Evolutionary conservation across 2,797 vertebrate species (phyloP), one percentile per base, ranked within the genome.

Genomic region (Danio kyathit): DNA sequence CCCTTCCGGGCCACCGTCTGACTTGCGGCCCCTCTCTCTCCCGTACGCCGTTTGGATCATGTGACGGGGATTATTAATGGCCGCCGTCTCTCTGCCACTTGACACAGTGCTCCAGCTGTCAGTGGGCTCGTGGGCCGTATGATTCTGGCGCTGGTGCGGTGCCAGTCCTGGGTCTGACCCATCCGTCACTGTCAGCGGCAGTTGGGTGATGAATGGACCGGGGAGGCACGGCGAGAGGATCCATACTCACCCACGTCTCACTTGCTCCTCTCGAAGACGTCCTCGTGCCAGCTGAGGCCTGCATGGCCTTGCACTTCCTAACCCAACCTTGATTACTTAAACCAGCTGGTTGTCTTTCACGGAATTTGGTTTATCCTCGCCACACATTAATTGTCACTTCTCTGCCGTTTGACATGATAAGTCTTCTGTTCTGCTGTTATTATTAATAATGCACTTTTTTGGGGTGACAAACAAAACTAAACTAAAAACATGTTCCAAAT

Each of bases 11-110:
- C 93, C 94, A 90, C 94, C 92, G 92, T 93, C 92, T 94, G 93
- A 94, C 92, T 92, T 91, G 90, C 91, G 93, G 61, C 43, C 76
- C 66, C 54, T 57, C 79, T 75, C 72, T 81, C 43, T 69, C 60
- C 74, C 29, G 81, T 69, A 74, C 70, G 90, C 41, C 63, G 91
- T 52, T 73, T 84, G 83, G 94, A 94, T 96, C 95, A 95, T 95
- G 96, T 97, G 97, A 96, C 95, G 94, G 93, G 93, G 94, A 96
- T 98, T 99, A 98, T 99, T 99, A 98, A 99, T 99, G 96, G 97
- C 96, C 95, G 91, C 94, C 95, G 96, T 97, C 96, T 96, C 94
- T 97, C 95, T 92, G 90, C 95, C 96, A 98, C 96, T 98, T 97
- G 97, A 98, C 97, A 98, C 94, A 91, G 95, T 95, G 96, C 97